Conservation (phyloP, 2,888 invertebrate species). For the Emmelina monodactyla region DNA sequence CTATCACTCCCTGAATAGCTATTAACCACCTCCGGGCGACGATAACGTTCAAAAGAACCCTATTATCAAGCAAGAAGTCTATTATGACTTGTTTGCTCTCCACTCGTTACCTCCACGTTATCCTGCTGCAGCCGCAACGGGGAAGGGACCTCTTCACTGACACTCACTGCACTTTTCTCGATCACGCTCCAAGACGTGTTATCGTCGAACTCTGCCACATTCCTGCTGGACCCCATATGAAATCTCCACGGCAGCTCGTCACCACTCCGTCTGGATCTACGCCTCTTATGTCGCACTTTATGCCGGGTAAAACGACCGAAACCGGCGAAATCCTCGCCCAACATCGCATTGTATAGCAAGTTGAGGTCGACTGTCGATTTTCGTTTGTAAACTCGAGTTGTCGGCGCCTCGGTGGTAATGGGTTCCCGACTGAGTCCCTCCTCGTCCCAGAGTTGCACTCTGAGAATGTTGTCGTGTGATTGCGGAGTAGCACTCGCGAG, state of each 20-base stretch:
- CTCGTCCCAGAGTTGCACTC: slow-evolving; percentile 58
- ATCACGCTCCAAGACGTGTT: slow-evolving; percentile 35
- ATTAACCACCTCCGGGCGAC: slow-evolving; percentile 59
- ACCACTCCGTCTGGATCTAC: slow-evolving; percentile 45
- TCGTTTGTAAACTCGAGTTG: slow-evolving; percentile 23
- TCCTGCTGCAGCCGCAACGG: slow-evolving; percentile 53
- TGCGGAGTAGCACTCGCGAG: slow-evolving; percentile 47
- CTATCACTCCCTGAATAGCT: slow-evolving; percentile 52
- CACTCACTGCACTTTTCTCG: slow-evolving; percentile 58
- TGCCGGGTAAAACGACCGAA: slow-evolving; percentile 48
- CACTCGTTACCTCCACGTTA: slow-evolving; percentile 50
- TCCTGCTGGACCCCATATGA: slow-evolving; percentile 58
- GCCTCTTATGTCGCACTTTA: slow-evolving; percentile 55
- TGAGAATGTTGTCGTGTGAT: slow-evolving; percentile 55
- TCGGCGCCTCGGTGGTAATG: slow-evolving; percentile 24
- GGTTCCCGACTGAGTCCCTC: slow-evolving; percentile 51
- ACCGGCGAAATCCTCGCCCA: slow-evolving; percentile 42
- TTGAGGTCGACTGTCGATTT: slow-evolving; percentile 49
- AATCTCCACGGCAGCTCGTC: slow-evolving; percentile 59
- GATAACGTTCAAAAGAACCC: slow-evolving; percentile 58
- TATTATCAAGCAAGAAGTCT: no score
- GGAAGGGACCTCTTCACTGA: slow-evolving; percentile 44
- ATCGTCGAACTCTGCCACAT: slow-evolving; percentile 60
- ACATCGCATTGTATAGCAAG: slow-evolving; percentile 47
- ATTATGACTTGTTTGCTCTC: slow-evolving; percentile 27